These are phyloP conservation scores for Acestrorhynchus altus DNA, from an alignment of 2,797 vertebrate species.

Conservation along the genomic window DNA sequence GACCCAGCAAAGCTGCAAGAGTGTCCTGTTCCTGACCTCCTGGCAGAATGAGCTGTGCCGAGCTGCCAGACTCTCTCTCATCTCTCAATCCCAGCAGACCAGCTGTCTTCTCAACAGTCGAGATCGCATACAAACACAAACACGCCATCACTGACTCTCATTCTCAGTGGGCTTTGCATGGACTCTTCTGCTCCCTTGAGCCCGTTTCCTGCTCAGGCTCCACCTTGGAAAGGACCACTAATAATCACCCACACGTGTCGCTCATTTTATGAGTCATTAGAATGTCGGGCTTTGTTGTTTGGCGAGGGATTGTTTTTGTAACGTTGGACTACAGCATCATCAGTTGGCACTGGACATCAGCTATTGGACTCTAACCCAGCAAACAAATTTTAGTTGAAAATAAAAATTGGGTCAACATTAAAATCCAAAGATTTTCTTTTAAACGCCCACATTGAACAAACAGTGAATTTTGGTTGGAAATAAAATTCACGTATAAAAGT, in stretches of 20 bases:
- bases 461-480: no score
- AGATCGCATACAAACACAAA: neutral
- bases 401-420: no score
- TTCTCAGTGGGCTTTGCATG: neutral
- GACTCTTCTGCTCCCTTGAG: neutral
- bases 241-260: neutral
- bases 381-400: no score
- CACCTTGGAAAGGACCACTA: neutral
- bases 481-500: no score
- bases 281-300: neutral
- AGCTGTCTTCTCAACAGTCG: neutral
- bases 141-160: neutral
- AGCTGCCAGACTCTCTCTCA: neutral
- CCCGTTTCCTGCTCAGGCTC: neutral
- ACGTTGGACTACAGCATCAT: no score
- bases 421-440: no score
- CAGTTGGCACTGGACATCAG: no score
- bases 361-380: no score
- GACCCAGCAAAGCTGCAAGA: conserved; percentile 23
- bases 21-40: conserved; percentile 33
- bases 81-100: conserved; percentile 33
- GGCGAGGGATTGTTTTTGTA: neutral
- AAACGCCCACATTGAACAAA: no score
- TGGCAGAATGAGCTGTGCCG: conserved; percentile 19
- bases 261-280: neutral